These are phyloP conservation scores for Clytia hemisphaerica DNA, from an alignment of 30 jellyfish, hydroid and myxozoan genomes.

Conservation along the genomic window DNA sequence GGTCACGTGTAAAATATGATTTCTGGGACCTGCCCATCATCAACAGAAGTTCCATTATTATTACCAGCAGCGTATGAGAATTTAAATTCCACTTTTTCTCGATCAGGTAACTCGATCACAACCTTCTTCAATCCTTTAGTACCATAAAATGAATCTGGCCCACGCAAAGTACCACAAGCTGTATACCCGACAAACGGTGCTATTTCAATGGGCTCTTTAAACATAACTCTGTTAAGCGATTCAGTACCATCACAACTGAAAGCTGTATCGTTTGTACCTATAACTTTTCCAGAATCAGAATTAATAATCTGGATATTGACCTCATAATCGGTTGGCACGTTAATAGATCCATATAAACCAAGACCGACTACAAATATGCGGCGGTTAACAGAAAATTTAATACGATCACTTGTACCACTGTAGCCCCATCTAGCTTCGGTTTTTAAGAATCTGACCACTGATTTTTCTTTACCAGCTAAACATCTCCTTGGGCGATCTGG, in stretches of 20 bases:
- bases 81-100: slow-evolving; percentile 89
- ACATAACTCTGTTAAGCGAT: slow-evolving; percentile 88
- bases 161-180: slow-evolving; percentile 89
- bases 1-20: slow-evolving; percentile 84
- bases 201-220: slow-evolving; percentile 92
- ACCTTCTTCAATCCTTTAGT: slow-evolving; percentile 81
- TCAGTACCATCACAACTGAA: slow-evolving; percentile 98
- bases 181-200: slow-evolving; percentile 74
- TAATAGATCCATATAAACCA: slow-evolving; percentile 96
- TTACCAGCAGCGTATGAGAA: slow-evolving; percentile 98
- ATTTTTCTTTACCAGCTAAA: slow-evolving; percentile 91
- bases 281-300: slow-evolving; percentile 81
- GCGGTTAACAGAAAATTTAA: slow-evolving; percentile 67
- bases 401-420: slow-evolving; percentile 98
- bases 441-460: slow-evolving; percentile 76
- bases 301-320: slow-evolving; percentile 81
- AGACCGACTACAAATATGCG: slow-evolving; percentile 92
- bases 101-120: slow-evolving; percentile 75
- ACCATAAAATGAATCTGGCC: slow-evolving; percentile 95
- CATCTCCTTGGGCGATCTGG: slow-evolving; percentile 99
- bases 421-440: slow-evolving; percentile 99
- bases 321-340: slow-evolving; percentile 91
- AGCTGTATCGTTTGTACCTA: slow-evolving; percentile 92
- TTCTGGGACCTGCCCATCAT: slow-evolving; percentile 98
- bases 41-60: slow-evolving; percentile 95